Base-by-base conservation (phyloP, 1,140 invertebrate genomes). In the Lucilia sericata region DNA sequence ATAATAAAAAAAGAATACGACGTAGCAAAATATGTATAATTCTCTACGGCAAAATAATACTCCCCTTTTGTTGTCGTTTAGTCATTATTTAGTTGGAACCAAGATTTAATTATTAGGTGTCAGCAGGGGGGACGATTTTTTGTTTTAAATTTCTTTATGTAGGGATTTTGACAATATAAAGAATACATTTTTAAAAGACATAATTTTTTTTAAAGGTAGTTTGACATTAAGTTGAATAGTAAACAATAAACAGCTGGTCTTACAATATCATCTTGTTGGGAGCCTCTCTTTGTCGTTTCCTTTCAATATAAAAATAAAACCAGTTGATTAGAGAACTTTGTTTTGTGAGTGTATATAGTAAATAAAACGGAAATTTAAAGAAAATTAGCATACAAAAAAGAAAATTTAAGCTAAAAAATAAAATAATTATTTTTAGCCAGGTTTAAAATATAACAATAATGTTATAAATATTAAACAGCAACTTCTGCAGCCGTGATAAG, bases 301-400 rank as follows among this genome's bases (percentile, higher is more conserved):
- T 60, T 70, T 70, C 19, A 42, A 49, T 12, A 49, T 17, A 80
- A 80, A 80, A 51, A 80, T 51, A 80, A 78, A 80, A 80, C 76
- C 76, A 80, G 76, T 80, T 80, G 76, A 80, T 80, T 80, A 80
- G 76, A 80, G 76, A 80, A 80, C 42, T 80, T 80, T 80, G 47
- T 30, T 21, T 42, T 5, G 42, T 51, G 42, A n/a, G n/a, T 70
- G n/a, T 19, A 70, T 70, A 7, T 10, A 9, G 4, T 70, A 70
- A 70, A 21, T 21, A 19, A 70, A 70, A 70, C 60, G 19, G 8
- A 25, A 25, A 21, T 42, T 55, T 10, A 70, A 70, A 25, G 5
- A 70, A 12, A 70, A 70, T 21, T 70, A 70, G 2, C 5, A 19
- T 70, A 21, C 65, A 70, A 21, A 21, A 70, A 70, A 70, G 60